These are phyloP conservation scores for Entosphenus tridentatus DNA, from an alignment of 2,113 vertebrate genomes.

Conservation along the genomic window DNA sequence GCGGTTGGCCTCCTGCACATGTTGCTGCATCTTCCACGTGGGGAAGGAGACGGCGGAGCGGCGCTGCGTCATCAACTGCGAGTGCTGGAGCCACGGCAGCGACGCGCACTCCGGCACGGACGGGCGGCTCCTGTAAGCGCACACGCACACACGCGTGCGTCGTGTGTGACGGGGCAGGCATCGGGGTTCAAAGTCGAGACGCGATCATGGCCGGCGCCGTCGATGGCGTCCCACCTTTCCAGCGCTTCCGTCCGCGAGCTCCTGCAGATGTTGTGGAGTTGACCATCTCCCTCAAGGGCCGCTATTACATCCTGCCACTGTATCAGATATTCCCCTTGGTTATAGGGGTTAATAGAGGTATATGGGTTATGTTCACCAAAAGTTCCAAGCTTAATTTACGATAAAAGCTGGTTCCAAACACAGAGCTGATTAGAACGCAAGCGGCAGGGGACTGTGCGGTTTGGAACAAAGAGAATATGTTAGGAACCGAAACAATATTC, in stretches of 20 bases:
- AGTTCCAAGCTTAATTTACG: no score
- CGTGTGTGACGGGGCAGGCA: neutral
- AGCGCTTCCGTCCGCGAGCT: neutral
- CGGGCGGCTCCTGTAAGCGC: conserved; percentile 24
- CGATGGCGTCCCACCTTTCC: neutral
- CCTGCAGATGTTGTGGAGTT: neutral
- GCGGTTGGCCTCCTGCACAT: conserved; percentile 60
- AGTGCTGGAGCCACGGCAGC: conserved; percentile 85
- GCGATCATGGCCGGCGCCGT: no score
- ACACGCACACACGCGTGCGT: neutral
- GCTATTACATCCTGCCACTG: no score
- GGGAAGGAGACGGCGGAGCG: conserved; percentile 92
- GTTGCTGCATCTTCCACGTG: conserved; percentile 79
- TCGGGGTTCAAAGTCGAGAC: no score
- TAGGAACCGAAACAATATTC: no score
- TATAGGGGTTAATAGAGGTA: no score
- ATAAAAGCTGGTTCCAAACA: no score
- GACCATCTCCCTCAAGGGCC: neutral
- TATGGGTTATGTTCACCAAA: no score
- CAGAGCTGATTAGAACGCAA: no score
- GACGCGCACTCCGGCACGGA: conserved; percentile 71
- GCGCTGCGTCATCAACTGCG: conserved; percentile 85
- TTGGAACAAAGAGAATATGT: no score
- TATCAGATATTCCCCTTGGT: no score
- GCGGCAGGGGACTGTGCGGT: no score